Evolutionary conservation across 2,888 invertebrate species (phyloP), one percentile per base, ranked within the genome.

Genomic region (Amblyteles armatorius): DNA sequence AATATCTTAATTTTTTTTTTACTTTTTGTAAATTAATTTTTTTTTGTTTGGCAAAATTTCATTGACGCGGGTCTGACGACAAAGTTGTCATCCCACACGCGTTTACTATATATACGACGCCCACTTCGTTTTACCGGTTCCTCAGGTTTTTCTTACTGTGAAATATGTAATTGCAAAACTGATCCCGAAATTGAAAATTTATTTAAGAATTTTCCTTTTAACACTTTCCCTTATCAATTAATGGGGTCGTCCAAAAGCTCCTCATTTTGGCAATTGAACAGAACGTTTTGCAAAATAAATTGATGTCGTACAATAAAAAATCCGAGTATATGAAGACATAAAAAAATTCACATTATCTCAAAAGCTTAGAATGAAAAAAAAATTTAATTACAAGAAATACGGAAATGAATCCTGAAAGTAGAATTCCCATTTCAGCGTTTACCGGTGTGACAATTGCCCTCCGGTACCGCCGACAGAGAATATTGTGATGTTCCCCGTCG

Each of bases 401-500:
- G 57, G 40, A 74, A 68, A 76, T 36, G 26, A 69, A 50, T 60
- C 50, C 36, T 29, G 29, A 36, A 22, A 65, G 55, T 40, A 72
- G 50, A 72, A 72, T 72, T 79, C 65, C 50, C 40, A 33, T 72
- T 50, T 52, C 52, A n/a, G 65, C 36, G 65, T 72, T 68, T 69
- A 57, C 71, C 50, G 79, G 19, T 33, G 63, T n/a, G 63, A 29
- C 63, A 63, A 48, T 63, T 33, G 63, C 22, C 57, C 57, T 57
- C 13, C 7, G 16, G 63, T 33, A 83, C 74, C 78, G 55, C 80
- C 60, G 69, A 48, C 55, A 19, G 40, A 74, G 69, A 71, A 71
- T 57, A 78, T 84, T 79, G 79, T 73, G 79, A 83, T 63, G 76
- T 83, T 83, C 76, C 79, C 74, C 71, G 63, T 36, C 11, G 48